Evolutionary conservation across 2,888 invertebrate genomes (phyloP).

Genomic region (Scelioninae gen. 1): DNA sequence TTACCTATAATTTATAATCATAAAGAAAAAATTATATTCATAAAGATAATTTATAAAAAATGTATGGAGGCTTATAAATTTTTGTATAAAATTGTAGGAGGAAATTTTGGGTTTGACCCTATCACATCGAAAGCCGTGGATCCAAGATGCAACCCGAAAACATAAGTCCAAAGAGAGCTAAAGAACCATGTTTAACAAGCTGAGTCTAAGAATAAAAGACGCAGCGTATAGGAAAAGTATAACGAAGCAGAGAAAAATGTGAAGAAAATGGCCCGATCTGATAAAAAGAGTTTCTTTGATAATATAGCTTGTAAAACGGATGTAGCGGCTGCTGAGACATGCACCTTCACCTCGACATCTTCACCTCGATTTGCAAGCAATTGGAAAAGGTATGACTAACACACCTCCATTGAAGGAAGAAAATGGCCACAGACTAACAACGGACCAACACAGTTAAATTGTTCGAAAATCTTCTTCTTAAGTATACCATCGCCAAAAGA

Average conservation of each 20-base stretch:
- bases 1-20: too few species aligned
- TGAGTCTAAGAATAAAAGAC: conserved; percentile 2
- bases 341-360: conserved; percentile 9
- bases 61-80: too few species aligned
- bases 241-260: conserved; percentile 17
- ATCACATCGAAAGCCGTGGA: conserved; percentile 11
- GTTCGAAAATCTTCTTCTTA: conserved; percentile 3
- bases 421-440: conserved; percentile 6
- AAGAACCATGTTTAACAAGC: conserved; percentile 9
- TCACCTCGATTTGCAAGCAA: conserved; percentile 2
- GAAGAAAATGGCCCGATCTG: background rate
- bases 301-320: conserved; percentile 12
- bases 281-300: conserved; percentile 7
- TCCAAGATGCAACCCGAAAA: conserved; percentile 1
- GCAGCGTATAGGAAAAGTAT: conserved; percentile 7
- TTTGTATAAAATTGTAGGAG: too few species aligned
- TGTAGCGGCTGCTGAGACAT: conserved; percentile 17
- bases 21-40: too few species aligned
- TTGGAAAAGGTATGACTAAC: conserved; percentile 1
- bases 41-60: too few species aligned
- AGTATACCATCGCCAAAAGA: background rate
- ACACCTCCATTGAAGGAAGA: conserved; percentile 5
- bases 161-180: conserved; percentile 5
- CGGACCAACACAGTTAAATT: conserved; percentile 21
- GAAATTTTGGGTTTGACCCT: conserved; percentile 5